phyloP scores from a whole-genome alignment of 1,140 invertebrate species.

The Notospermus geniculatus region DNA sequence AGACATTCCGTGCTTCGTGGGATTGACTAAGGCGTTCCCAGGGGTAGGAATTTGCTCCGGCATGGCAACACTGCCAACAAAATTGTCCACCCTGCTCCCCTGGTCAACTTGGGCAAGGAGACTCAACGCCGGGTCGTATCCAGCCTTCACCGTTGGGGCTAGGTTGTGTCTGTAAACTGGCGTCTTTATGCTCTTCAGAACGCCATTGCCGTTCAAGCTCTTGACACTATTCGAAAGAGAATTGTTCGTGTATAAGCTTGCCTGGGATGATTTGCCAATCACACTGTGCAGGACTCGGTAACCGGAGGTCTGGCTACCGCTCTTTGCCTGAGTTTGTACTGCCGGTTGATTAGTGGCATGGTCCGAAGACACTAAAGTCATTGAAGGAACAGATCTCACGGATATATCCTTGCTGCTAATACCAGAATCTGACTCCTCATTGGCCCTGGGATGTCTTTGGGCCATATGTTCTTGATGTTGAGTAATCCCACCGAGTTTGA shows the following conservation, averaged over 20 bases:
- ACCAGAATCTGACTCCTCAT: no score
- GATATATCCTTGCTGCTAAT: no score
- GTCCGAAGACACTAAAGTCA: no score
- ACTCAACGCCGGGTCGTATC: not conserved
- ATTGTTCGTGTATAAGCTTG: not conserved
- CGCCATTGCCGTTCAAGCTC: not conserved
- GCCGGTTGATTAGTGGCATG: no score
- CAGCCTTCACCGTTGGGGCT: no score
- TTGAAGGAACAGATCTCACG: no score
- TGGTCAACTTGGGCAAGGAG: not conserved
- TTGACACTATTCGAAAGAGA: not conserved
- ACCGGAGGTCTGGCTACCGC: no score
- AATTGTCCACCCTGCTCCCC: not conserved
- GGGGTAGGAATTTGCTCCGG: not conserved
- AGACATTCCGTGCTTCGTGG: no score
- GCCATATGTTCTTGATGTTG: not conserved
- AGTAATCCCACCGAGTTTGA: not conserved
- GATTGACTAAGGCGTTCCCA: not conserved
- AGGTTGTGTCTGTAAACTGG: not conserved
- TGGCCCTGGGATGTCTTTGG: not conserved
- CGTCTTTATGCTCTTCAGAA: not conserved
- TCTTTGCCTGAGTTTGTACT: no score
- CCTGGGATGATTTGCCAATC: not conserved
- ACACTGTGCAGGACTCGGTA: no score
- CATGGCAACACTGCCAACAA: slow-evolving; percentile 8